Base-by-base conservation (phyloP, 2,797 vertebrate species). In the Ptychobarbus kaznakovi region DNA sequence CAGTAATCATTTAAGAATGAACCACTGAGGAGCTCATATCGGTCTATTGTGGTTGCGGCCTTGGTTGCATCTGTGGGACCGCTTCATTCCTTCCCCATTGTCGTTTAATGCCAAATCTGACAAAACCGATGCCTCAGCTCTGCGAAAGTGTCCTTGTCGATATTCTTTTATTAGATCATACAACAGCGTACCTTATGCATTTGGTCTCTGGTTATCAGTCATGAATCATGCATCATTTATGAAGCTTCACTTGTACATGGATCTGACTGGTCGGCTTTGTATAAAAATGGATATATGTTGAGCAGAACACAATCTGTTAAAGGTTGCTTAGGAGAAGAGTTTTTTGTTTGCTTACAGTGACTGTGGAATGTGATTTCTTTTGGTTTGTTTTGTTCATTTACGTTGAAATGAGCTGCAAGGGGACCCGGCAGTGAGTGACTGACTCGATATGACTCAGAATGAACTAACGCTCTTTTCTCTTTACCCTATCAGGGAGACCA, bases 401-500 rank as follows among this genome's bases (percentile, higher is more conserved):
- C 18, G 63, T 89, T 86, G 65, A 85, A 81, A 56, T 70, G 20
- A 80, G 86, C 70, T 87, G 78, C 78, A 86, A 86, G 88, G 88
- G 87, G 83, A 66, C 25, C 61, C 53, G 78, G 89, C 83, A 74
- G 74, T 32, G 70, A 87, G 88, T 89, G 87, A 90, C 87, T 70
- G 86, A 87, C 44, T 85, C 56, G 63, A 58, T 73, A 56, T 38
- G 72, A 70, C 80, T 86, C 49, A 82, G 82, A 87, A 89, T 90
- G 88, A 90, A 80, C 87, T 86, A 49, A 86, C 16, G 74, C 86
- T 86, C 61, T 86, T 88, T 44, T 90, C 82, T 83, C 81, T 77
- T 76, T 49, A 40, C 73, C 68, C 82, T 72, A 84, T 56, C 86
- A 83, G 86, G 87, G 86, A 86, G 81, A 87, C 82, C 68, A 86